These are phyloP conservation scores for Polia nebulosa DNA, from an alignment of 2,888 invertebrate genomes.

Conservation along the genomic window DNA sequence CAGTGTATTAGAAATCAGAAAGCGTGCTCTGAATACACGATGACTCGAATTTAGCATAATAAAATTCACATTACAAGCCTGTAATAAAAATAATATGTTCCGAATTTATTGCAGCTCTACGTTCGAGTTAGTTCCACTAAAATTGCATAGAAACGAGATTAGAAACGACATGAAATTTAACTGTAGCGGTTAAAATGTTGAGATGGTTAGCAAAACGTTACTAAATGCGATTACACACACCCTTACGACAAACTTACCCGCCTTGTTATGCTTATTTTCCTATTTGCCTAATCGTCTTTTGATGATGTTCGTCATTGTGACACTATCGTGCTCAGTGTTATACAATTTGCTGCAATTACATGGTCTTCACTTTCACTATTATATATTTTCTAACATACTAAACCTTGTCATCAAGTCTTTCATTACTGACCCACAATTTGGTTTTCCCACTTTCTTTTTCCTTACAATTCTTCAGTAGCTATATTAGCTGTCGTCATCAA, in stretches of 20 bases:
- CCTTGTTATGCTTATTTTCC: constrained; percentile 77
- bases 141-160: constrained; percentile 46
- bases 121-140: constrained; percentile 46
- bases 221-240: constrained; percentile 78
- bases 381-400: constrained; percentile 63
- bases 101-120: constrained; percentile 37
- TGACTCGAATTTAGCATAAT: constrained; percentile 30
- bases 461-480: constrained; percentile 45
- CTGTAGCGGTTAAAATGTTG: constrained; percentile 54
- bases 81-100: constrained; percentile 38
- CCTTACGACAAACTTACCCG: constrained; percentile 73
- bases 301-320: constrained; percentile 80
- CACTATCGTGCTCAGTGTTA: constrained; percentile 72
- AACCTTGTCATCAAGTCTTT: constrained; percentile 60
- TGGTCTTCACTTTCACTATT: constrained; percentile 80
- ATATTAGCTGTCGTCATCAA: constrained; percentile 66
- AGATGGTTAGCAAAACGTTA: constrained; percentile 75
- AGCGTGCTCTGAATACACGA: constrained; percentile 40
- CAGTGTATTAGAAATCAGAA: constrained; percentile 55
- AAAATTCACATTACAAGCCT: constrained; percentile 38
- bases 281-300: constrained; percentile 84
- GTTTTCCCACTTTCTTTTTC: constrained; percentile 53
- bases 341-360: constrained; percentile 80
- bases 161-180: constrained; percentile 49
- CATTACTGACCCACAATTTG: constrained; percentile 54